Percentiles rank a stretch among this genome's conserved stretches.
Conservation (phyloP, 2,888 invertebrate genomes). For the Epirrhoe tristata region DNA sequence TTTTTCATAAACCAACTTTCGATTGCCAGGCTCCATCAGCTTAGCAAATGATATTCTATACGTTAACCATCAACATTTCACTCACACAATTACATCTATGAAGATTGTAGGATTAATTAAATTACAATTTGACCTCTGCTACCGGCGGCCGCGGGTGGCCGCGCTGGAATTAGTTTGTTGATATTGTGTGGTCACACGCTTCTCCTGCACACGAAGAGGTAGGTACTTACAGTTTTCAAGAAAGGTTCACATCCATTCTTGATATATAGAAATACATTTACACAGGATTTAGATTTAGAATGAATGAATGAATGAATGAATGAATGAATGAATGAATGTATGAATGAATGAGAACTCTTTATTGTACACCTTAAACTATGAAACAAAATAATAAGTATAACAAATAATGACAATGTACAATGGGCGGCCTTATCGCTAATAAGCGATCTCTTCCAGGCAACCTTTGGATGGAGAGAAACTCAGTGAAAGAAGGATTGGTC, state of each 20-base stretch:
- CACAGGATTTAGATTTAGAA: too few relatives aligned
- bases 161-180: conserved; percentile 51
- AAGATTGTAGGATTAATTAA: conserved; percentile 67
- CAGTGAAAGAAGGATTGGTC: too few relatives aligned
- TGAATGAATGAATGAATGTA: too few relatives aligned
- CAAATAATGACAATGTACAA: too few relatives aligned
- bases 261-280: too few relatives aligned
- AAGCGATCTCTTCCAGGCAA: too few relatives aligned
- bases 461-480: too few relatives aligned
- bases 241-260: not conserved
- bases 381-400: too few relatives aligned
- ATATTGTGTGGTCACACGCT: conserved; percentile 63
- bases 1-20: not conserved
- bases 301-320: too few relatives aligned
- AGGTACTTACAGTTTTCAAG: conserved; percentile 1
- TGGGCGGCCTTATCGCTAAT: too few relatives aligned
- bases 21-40: not conserved
- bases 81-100: conserved; percentile 21
- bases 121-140: conserved; percentile 79
- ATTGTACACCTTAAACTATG: too few relatives aligned
- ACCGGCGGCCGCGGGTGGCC: conserved; percentile 62
- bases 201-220: conserved; percentile 29
- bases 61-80: not conserved
- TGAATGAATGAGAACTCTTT: too few relatives aligned
- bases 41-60: not conserved